Evolutionary conservation across 2,797 vertebrate genomes (phyloP).

Genomic region (Neosilurus mollespiculum): DNA sequence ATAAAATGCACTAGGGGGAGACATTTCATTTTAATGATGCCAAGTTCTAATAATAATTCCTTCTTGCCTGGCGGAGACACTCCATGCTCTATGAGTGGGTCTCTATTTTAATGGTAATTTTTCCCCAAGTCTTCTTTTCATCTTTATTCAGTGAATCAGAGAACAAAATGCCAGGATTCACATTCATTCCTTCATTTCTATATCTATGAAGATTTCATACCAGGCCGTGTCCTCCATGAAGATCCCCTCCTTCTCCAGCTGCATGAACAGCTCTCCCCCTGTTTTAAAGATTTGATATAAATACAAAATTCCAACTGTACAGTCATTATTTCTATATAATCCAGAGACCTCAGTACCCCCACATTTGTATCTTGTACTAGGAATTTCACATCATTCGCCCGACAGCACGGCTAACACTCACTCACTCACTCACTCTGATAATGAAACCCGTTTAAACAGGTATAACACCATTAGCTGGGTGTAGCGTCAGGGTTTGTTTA

Average conservation of each 20-base stretch:
- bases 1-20: no score
- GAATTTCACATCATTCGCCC: background rate
- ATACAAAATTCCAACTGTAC: background rate
- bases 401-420: background rate
- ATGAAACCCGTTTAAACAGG: background rate
- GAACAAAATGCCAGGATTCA: background rate
- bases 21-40: no score
- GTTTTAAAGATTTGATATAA: background rate
- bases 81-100: no score
- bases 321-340: no score
- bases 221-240: slow-evolving; percentile 92
- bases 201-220: slow-evolving; percentile 63
- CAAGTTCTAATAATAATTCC: no score
- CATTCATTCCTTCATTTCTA: background rate
- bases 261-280: slow-evolving; percentile 92
- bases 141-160: background rate
- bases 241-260: slow-evolving; percentile 90
- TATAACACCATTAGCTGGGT: background rate
- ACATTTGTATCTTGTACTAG: background rate
- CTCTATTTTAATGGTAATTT: background rate
- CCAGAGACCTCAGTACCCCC: no score
- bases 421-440: background rate
- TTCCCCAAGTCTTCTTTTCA: background rate
- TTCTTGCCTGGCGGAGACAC: no score
- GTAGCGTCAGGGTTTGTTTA: background rate